Percentiles rank a stretch among this genome's conserved stretches.
phyloP scores from a whole-genome alignment of 2,797 vertebrate species.

The Sebastes cheni region DNA sequence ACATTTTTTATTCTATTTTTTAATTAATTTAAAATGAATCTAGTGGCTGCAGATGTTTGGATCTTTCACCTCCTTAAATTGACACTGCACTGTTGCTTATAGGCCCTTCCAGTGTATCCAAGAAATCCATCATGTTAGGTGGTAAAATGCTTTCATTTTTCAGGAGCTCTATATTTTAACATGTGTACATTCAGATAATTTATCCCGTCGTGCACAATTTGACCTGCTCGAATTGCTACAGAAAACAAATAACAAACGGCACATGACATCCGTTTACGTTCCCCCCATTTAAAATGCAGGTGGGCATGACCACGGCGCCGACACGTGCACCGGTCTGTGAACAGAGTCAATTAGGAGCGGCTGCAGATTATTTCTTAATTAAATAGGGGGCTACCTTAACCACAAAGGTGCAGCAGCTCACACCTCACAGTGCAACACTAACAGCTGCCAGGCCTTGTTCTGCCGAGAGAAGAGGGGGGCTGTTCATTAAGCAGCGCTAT shows the following conservation, averaged over 20 bases:
- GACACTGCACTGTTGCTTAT: not conserved
- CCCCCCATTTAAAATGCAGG: slow-evolving; percentile 62
- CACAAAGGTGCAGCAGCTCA: slow-evolving; percentile 76
- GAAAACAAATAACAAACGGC: slow-evolving; percentile 35
- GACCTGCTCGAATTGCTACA: slow-evolving; percentile 3
- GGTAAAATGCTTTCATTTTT: not conserved
- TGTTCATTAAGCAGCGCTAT: slow-evolving; percentile 85
- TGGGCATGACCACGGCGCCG: slow-evolving; percentile 61
- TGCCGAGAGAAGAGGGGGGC: slow-evolving; percentile 61
- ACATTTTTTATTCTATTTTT: not conserved
- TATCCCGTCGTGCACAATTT: not conserved
- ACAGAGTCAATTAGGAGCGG: slow-evolving; percentile 82
- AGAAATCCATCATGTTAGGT: not conserved
- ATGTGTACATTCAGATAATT: not conserved
- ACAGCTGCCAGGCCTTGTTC: slow-evolving; percentile 85
- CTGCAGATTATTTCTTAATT: slow-evolving; percentile 87
- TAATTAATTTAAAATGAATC: not conserved
- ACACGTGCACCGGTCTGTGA: slow-evolving; percentile 69
- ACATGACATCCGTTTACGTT: slow-evolving; percentile 49
- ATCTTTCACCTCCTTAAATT: not conserved
- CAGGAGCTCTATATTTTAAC: not conserved
- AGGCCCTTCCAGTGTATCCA: not conserved
- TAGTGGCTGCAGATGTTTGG: not conserved
- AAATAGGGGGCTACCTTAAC: slow-evolving; percentile 80
- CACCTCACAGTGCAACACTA: slow-evolving; percentile 81